Base-by-base conservation (phyloP, 2,113 vertebrate species). In the Noturus placidus region DNA sequence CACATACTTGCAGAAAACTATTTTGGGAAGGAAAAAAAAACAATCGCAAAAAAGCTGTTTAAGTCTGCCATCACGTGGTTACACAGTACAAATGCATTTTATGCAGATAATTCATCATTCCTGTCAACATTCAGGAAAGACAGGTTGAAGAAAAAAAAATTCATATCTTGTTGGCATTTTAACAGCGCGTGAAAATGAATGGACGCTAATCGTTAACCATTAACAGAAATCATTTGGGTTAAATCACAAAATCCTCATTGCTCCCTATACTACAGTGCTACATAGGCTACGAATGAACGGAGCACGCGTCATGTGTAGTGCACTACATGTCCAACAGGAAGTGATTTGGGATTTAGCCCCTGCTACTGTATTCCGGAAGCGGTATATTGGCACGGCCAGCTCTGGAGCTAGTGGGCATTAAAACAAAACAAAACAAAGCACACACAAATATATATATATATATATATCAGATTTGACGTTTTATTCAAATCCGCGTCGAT, bases 331-430 rank as follows among this genome's bases (percentile, higher is more conserved):
- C 10, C 4, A 74, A 7, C 9, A 50, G 27, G 83, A 13, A 38
- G 22, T 10, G 69, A 42, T 85, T 85, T 85, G 22, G 52, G 54
- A 85, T 85, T 5, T 35, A 10, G 67, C 54, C 87, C 10, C 76
- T 92, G 87, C 88, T 90, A 91, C 92, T 82, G 92, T 91, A 93
- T 91, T 89, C 96, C 96, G 96, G 96, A 97, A 97, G 95, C 95
- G 88, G 91, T 94, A 96, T 90, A 97, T 97, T 94, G 80, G 93
- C 92, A 84, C 90, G 92, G 46, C 94, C 92, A 89, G 91, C 90
- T 88, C 88, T 90, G 90, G 89, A 90, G 92, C 91, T 93, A 94
- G 91, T 94, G 91, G 90, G 65, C 70, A 82, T 42, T 20, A 30
- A 25, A 59, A 38, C 2, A 35, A 61, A n/a, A n/a, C n/a, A n/a